Evolutionary conservation across 2,888 invertebrate species (phyloP), one percentile per base, ranked within the genome.

Genomic region (Andrena dorsata): DNA sequence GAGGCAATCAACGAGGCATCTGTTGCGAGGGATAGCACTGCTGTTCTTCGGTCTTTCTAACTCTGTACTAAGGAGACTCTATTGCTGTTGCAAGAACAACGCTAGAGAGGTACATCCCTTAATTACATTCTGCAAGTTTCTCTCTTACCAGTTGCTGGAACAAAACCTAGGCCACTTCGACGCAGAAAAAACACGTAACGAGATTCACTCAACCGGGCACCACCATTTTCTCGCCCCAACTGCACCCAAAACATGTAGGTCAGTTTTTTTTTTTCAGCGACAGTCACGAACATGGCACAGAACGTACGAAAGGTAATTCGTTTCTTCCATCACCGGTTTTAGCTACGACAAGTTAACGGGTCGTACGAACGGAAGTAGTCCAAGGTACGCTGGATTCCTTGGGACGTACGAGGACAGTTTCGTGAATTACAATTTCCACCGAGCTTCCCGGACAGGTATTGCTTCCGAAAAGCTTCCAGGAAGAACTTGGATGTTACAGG

Each of bases 241-340:
- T 4, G 13, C n/a, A 35, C 49, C n/a, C 2, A 28, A 10, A 5
- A 58, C 23, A n/a, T 6, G 10, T 47, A 2, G 8, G 23, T 63
- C 16, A 35, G 32, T 13, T 41, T 13, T 13, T 13, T 41, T 13
- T 13, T 30, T 30, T 2, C 58, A 49, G 6, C 20, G 16, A 20
- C 26, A 23, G 41, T 7, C 41, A 28, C 30, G 35, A 13, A 23
- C 7, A 23, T 28, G 30, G 20, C 16, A 23, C 8, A n/a, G 20
- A 26, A 63, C n/a, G 23, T 60, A 56, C n/a, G 47, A 28, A 77
- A 28, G 7, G 8, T 68, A 68, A 64, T 64, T 64, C 23, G 3
- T 47, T 49, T 51, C 53, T 28, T 61, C 35, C 5, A 4, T 41
- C 41, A 28, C 35, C 28, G 23, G 20, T 6, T 23, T 23, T 66